Base-by-base conservation (phyloP, 1,140 invertebrate species). In the Bombus consobrinus region DNA sequence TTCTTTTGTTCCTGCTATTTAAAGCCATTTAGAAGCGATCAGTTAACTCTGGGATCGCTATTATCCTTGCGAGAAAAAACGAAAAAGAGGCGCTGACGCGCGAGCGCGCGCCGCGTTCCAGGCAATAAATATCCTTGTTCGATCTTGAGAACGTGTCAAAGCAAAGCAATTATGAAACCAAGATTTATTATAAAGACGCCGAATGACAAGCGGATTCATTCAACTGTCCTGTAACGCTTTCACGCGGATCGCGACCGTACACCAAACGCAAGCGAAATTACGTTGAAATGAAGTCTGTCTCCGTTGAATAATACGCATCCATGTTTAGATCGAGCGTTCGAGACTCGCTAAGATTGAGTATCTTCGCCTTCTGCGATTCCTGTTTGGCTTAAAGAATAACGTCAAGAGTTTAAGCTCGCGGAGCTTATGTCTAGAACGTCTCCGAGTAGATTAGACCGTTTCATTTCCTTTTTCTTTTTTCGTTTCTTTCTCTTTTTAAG, bases 141-240 rank as follows among this genome's bases (percentile, higher is more conserved):
- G 47, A 76, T 39, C 25, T 37, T 8, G 12, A n/a, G 75, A 62
- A 59, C 75, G 75, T 39, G 75, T 77, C 75, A 59, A 59, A 77
- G 57, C 75, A 9, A 39, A 59, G 75, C 75, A 77, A 77, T 77
- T 77, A 77, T 77, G 75, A 77, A 62, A 77, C 53, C 75, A 77
- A 77, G 75, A 77, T 77, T 77, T 77, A 77, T 77, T 77, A 62
- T 57, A 59, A 77, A 59, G 75, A 39, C 53, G 34, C 53, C 75
- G 75, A 77, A 77, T 77, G 75, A 77, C 75, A 77, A 77, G 75
- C 57, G 34, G 34, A 77, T 39, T 77, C 75, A 77, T 77, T 77
- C 75, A 77, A 43, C 75, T 77, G 75, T 77, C 75, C 75, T 39
- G 75, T 28, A 62, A 59, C 75, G 75, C 75, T 77, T 77, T 77